Percentiles rank a stretch among this genome's conserved stretches.
Conservation (phyloP, 2,888 invertebrate genomes). For the Galerucella nymphaeae region DNA sequence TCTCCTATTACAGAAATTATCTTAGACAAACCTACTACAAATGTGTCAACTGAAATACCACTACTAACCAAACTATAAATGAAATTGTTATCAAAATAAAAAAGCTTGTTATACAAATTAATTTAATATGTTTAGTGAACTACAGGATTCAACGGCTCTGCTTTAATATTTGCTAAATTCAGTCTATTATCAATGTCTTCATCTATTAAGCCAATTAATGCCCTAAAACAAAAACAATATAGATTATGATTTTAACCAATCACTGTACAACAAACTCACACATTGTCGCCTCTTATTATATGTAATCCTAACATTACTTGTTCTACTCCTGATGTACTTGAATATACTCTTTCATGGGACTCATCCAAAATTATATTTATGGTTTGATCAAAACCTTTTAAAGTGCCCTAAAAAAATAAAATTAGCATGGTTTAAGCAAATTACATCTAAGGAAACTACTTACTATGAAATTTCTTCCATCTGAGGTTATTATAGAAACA, state of each 20-base stretch:
- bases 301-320: slow-evolving; percentile 97
- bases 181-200: slow-evolving; percentile 84
- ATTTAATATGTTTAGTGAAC: slow-evolving; percentile 69
- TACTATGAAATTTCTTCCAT: slow-evolving; percentile 94
- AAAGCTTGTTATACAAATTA: slow-evolving; percentile 11
- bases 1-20: too few relatives aligned
- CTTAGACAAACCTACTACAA: too few relatives aligned
- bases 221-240: slow-evolving; percentile 67
- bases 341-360: slow-evolving; percentile 98
- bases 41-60: too few relatives aligned
- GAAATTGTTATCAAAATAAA: background rate
- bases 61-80: too few relatives aligned
- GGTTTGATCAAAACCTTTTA: slow-evolving; percentile 99
- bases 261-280: slow-evolving; percentile 69
- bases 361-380: slow-evolving; percentile 98
- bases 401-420: slow-evolving; percentile 76
- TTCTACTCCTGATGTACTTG: slow-evolving; percentile 89
- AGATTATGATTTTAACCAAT: slow-evolving; percentile 23
- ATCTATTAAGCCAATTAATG: slow-evolving; percentile 86
- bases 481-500: slow-evolving; percentile 95
- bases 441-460: slow-evolving; percentile 55
- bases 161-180: slow-evolving; percentile 83
- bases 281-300: slow-evolving; percentile 98
- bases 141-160: slow-evolving; percentile 85
- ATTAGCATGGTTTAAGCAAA: slow-evolving; percentile 5